Base-by-base conservation (phyloP, 1,140 invertebrate species). In the Papilio helenus region DNA sequence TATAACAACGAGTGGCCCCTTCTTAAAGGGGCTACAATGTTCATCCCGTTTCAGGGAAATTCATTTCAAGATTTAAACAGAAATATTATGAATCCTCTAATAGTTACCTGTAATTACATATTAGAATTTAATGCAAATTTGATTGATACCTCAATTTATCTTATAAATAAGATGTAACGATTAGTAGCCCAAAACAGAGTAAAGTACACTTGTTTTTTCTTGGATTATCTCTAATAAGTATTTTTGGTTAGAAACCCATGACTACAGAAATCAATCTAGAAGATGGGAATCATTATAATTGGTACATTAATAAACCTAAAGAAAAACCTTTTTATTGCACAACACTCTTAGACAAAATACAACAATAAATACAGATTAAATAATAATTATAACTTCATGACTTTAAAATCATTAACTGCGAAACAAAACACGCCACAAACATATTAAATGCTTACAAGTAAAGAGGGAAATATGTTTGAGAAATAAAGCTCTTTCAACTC, bases 401-500 rank as follows among this genome's bases (percentile, higher is more conserved):
- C 23, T 26, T 29, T 68, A 68, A 68, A 68, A 68, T 68, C 61
- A 68, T 68, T 68, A 68, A 68, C 61, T 4, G 20, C 9, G 26
- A 68, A 68, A 68, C 61, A 68, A 68, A 68, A 68, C 26, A 68
- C 61, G 23, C 26, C 61, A 68, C 61, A 68, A 68, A 68, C 61
- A 68, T 14, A 34, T 68, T 68, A 68, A 68, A 29, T 34, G 61
- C 26, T 16, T 16, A 29, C 23, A 14, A 34, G 14, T 68, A 29
- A 68, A 68, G 46, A 23, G 44, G 42, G 72, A 74, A 49, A 46
- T 74, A 49, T 74, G 72, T 58, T 58, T 76, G 49, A 58, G 61
- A 77, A 42, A 61, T 77, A 42, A 61, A 77, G 76, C 76, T 44
- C 20, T 58, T 68, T 39, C 46, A 65, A 65, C 51, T 77, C 42